Evolutionary conservation across 1,140 invertebrate species (phyloP), one percentile per base, ranked within the genome.

Genomic region (Tetranychus urticae): DNA sequence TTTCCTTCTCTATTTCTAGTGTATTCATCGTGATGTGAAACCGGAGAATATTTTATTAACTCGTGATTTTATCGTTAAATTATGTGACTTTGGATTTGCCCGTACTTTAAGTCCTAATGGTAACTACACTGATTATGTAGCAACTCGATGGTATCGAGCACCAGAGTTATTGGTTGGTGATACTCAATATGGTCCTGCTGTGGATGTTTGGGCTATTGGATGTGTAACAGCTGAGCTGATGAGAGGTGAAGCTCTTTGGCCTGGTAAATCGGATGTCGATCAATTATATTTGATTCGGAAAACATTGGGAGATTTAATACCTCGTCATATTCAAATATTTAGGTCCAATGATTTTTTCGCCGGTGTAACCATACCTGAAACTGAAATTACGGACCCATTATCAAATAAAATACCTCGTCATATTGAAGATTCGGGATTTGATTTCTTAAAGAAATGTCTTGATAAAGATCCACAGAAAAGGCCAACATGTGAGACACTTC

Each of bases 31-130:
- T 46, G 93, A 97, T 71, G 89, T 98, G 1, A 97, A 98, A 71
- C 94, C 94, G 2, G 94, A 99, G 77, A 99, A 99, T 72, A 97
- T 99, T 63, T 75, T 98, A 23, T 80, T 99, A n/a, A 97, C 90
- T 14, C 78, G 81, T 50, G 82, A 87, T 61, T 90, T 91, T 0
- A 82, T 94, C 36, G 88, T 98, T 23, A 98, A 98, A 75, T 76
- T 98, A 0, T 60, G 59, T 33, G 59, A 99, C 71, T 99, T 99
- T 74, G 94, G 94, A 35, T 99, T 99, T 73, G 94, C 94, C 0
- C 78, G 94, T 67, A 86, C 94, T 78, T 78, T 99, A 65, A 96
- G 91, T 88, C 75, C 63, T 46, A 90, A 88, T 7, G 93, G 97
- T 77, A 91, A 93, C 71, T 97, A 96, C 71, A 99, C 94, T 59